Base-by-base conservation (phyloP, 2,888 invertebrate species). In the Gymnocheta viridis region DNA sequence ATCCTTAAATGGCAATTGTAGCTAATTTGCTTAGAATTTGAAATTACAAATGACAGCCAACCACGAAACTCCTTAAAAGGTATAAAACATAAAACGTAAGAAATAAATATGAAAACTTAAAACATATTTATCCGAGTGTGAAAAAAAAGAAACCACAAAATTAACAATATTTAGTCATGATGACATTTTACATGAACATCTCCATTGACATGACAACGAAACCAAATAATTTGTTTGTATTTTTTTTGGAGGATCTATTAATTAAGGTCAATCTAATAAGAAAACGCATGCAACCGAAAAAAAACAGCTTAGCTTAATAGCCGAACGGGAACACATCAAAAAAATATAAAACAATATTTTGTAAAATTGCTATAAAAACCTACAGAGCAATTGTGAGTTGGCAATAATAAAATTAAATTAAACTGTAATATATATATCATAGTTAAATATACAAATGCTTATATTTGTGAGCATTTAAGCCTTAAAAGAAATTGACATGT, bases 241-340 rank as follows among this genome's bases (percentile, higher is more conserved):
- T 51, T 74, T n/a, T 64, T 44, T 49, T 35, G 1, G 35, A 72
- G 54, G 70, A 72, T 56, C 54, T 51, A 64, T 49, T 49, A 80
- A 80, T 80, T 72, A 80, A 72, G 79, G 79, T 58, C 79, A 72
- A 80, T 80, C 66, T 47, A 49, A 72, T 64, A 66, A 80, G 24
- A 54, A 44, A 60, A 67, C 29, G 29, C 27, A 67, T 14, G 47
- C 29, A 22, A 58, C 19, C 14, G 1, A 22, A 29, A 56, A 32
- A 35, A 4, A 41, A 22, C 4, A n/a, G n/a, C n/a, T n/a, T 24
- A 27, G 3, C 29, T 56, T 29, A 29, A 29, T n/a, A 14, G n/a
- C n/a, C 12, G n/a, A 29, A 12, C 47, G 35, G 35, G 35, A 51
- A 51, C 14, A 29, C 10, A 51, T 44, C 60, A 73, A 51, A 62